Evolutionary conservation across 1,140 invertebrate species (phyloP), one percentile per base, ranked within the genome.

Genomic region (Penaeus indicus): DNA sequence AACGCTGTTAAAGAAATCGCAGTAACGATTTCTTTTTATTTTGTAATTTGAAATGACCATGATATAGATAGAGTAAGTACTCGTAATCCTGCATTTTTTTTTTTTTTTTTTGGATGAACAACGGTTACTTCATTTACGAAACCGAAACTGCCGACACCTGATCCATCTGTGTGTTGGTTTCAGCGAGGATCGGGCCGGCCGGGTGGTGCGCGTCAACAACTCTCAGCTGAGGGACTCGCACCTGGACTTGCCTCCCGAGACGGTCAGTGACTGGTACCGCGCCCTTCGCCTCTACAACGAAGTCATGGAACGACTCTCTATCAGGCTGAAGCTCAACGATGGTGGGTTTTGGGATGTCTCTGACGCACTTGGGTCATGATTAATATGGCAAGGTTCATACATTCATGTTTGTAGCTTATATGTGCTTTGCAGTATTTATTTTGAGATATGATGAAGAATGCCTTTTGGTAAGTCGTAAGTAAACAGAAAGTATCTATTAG

Each of bases 181-280:
- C 84, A 86, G 84, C 11, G 72, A 78, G 62, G 60, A 86, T 32
- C 72, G n/a, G 5, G 19, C 27, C 32, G 79, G 86, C 0, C 22
- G 60, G 18, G 86, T 88, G n/a, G 54, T 82, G 13, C 79, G 86
- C 13, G 63, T 88, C 3, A 88, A 88, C 78, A 81, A 81, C 47
- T 88, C 86, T 16, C 86, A 88, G 61, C 67, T 88, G 42, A 47
- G 86, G 64, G 64, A 83, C 79, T 88, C 86, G 7, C 82, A 82
- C 79, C 32, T 88, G 27, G 86, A 88, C 67, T 11, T 88, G 67
- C 64, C 79, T 8, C 79, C 86, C 22, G 62, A 88, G 19, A 61
- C 54, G 22, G 86, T 88, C 62, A 81, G 38, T 1, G 67, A 64
- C n/a, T 88, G 86, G 86, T 88, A 88, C 61, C 16, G 42, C 21